These are phyloP conservation scores for Erebia aethiops DNA, from an alignment of 2,888 invertebrate species.

Conservation along the genomic window DNA sequence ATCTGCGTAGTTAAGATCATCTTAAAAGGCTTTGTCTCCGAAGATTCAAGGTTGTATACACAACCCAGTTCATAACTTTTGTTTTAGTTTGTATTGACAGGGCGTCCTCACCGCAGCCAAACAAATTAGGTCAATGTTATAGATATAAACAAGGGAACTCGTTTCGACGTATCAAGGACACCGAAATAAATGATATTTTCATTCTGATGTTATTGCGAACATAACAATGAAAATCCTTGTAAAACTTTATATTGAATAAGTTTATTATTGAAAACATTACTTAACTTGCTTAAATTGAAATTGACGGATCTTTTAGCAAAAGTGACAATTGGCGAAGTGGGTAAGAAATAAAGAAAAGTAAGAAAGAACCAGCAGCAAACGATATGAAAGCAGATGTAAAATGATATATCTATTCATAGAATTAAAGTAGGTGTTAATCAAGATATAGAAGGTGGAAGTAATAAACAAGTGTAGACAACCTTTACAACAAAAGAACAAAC, in stretches of 20 bases:
- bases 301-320: no score
- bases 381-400: no score
- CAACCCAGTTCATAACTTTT: slow-evolving; percentile 30
- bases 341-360: no score
- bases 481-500: background rate
- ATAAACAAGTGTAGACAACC: background rate
- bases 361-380: no score
- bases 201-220: slow-evolving; percentile 9
- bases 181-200: slow-evolving; percentile 15
- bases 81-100: slow-evolving; percentile 27
- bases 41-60: slow-evolving; percentile 32
- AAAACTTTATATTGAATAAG: slow-evolving; percentile 4
- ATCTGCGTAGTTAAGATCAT: slow-evolving; percentile 33
- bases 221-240: background rate
- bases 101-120: slow-evolving; percentile 21
- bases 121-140: slow-evolving; percentile 40
- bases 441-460: background rate
- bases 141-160: slow-evolving; percentile 23
- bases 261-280: background rate
- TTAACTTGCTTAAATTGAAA: no score
- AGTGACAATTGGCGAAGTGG: no score
- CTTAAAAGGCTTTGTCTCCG: slow-evolving; percentile 32
- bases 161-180: slow-evolving; percentile 24
- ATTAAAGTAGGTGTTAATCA: background rate
- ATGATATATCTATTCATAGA: no score